Evolutionary conservation across 2,888 invertebrate genomes (phyloP).

Genomic region (Criorhina ranunculi): DNA sequence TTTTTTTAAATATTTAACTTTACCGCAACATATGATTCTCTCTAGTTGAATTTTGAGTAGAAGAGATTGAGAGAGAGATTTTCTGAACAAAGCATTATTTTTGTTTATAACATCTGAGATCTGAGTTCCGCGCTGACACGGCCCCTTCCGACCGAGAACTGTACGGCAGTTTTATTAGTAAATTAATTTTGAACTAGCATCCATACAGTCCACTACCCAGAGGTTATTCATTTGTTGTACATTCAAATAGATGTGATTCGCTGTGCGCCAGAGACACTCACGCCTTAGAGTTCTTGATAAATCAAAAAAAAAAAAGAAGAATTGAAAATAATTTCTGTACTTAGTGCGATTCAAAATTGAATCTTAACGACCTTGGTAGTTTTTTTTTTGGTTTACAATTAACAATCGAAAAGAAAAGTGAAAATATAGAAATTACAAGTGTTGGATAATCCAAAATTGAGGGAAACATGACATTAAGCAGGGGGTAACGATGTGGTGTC

Average conservation of each 20-base stretch:
- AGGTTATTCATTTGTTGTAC: conserved; percentile 38
- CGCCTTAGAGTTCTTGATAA: conserved; percentile 20
- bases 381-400: not conserved
- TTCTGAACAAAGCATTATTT: not conserved
- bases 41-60: no score
- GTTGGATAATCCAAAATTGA: conserved; percentile 12
- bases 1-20: no score
- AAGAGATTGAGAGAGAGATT: not conserved
- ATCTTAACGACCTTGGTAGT: conserved; percentile 33
- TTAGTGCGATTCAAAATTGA: conserved; percentile 4
- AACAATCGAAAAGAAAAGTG: not conserved
- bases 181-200: conserved; percentile 46
- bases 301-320: conserved; percentile 15
- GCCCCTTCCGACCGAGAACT: not conserved
- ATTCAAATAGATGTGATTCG: conserved; percentile 61
- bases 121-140: not conserved
- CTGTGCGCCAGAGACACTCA: conserved; percentile 24
- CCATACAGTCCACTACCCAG: conserved; percentile 41
- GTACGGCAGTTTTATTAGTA: conserved; percentile 18
- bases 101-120: conserved; percentile 10
- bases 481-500: not conserved
- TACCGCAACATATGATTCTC: no score
- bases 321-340: not conserved
- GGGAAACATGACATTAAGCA: not conserved
- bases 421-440: not conserved